Evolutionary conservation across 2,888 invertebrate genomes (phyloP).

Genomic region (Deilephila porcellus): DNA sequence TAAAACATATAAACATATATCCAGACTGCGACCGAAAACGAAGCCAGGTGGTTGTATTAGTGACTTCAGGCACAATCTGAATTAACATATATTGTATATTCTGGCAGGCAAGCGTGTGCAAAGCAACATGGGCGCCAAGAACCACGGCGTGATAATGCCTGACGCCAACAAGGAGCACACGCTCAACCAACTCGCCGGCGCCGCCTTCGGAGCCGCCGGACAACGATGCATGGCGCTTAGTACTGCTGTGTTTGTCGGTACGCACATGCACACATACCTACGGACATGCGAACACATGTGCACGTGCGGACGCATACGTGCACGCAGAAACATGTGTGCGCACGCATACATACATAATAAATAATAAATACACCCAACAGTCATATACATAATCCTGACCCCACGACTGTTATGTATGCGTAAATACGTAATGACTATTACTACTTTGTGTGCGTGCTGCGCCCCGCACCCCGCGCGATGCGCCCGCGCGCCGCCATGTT

Average conservation of each 20-base stretch:
- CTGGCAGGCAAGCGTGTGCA: slow-evolving; percentile 92
- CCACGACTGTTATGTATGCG: no score
- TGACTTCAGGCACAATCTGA: no score
- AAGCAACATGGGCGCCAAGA: slow-evolving; percentile 99
- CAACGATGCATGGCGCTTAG: slow-evolving; percentile 99
- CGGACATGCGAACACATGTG: background rate
- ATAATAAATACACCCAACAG: no score
- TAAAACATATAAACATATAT: no score
- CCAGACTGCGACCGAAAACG: no score
- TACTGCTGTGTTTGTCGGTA: slow-evolving; percentile 95
- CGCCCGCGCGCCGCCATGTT: no score
- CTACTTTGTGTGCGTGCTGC: no score
- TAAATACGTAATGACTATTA: no score
- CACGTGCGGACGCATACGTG: background rate
- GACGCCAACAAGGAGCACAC: slow-evolving; percentile 99
- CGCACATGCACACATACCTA: slow-evolving; percentile 40
- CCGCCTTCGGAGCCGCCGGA: slow-evolving; percentile 99
- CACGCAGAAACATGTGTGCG: background rate
- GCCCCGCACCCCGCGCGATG: no score
- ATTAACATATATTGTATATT: background rate
- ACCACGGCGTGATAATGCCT: slow-evolving; percentile 98
- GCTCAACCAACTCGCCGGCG: slow-evolving; percentile 95
- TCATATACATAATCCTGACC: no score
- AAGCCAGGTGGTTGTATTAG: no score
- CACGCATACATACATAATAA: no score